phyloP scores from a whole-genome alignment of 2,888 invertebrate genomes.

The Willowsia nigromaculata region DNA sequence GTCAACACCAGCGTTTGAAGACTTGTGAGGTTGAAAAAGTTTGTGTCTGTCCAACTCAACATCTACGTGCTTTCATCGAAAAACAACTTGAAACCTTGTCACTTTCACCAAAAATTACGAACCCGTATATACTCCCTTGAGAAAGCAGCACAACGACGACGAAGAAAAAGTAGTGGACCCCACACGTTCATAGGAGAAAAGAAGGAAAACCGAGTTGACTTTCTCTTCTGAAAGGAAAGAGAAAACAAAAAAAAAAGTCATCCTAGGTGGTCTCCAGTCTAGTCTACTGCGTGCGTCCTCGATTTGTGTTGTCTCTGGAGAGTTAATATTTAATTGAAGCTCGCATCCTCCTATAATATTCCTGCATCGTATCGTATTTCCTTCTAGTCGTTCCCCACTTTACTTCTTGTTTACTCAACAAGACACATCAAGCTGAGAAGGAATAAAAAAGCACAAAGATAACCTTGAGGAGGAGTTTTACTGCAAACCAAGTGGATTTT shows the following conservation, averaged over 20 bases:
- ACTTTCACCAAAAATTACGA: neutral
- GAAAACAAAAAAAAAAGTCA: neutral
- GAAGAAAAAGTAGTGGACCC: neutral
- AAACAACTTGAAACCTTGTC: neutral
- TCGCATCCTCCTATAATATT: neutral
- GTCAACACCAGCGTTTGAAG: conserved; percentile 6
- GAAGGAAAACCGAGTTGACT: neutral
- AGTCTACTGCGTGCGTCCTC: neutral
- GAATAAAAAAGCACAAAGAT: conserved; percentile 9
- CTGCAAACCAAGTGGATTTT: conserved; percentile 25
- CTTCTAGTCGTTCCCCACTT: neutral
- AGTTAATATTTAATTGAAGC: conserved; percentile 64
- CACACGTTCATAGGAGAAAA: neutral
- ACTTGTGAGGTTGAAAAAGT: neutral
- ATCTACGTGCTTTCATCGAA: neutral
- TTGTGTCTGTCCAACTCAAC: neutral
- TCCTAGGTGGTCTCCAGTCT: conserved; percentile 9
- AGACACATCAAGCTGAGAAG: neutral
- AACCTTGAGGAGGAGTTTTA: conserved; percentile 49
- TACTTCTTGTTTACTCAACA: neutral
- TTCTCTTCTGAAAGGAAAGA: neutral
- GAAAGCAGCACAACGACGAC: neutral
- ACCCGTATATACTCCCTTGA: neutral
- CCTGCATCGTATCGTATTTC: neutral
- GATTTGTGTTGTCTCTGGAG: conserved; percentile 27